A percentile compares a stretch with the other conserved stretches of the same genome.
phyloP scores from a whole-genome alignment of 2,113 vertebrate genomes.

The Scomber scombrus region DNA sequence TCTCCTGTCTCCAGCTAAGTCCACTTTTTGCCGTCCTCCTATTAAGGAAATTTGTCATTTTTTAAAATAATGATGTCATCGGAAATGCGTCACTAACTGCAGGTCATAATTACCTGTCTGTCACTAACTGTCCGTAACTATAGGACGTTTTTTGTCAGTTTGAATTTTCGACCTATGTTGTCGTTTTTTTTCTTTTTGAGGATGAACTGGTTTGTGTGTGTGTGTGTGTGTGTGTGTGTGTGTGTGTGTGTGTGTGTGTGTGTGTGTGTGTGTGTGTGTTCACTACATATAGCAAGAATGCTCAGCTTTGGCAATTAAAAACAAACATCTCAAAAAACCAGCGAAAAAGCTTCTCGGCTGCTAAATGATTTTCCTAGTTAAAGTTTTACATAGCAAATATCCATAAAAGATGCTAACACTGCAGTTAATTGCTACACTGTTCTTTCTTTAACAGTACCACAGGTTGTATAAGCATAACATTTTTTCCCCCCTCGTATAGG shows the following conservation, averaged over 20 bases:
- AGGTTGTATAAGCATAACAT: conserved; percentile 38
- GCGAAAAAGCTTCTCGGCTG: conserved; percentile 52
- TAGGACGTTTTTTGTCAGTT: no score
- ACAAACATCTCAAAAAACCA: conserved; percentile 52
- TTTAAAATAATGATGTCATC: no score
- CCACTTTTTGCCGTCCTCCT: no score
- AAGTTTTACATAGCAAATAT: conserved; percentile 54
- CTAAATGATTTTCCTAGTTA: conserved; percentile 48
- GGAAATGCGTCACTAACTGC: no score
- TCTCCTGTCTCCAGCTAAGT: no score
- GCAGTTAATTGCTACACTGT: conserved; percentile 50
- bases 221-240: conserved; percentile 17
- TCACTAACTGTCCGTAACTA: no score
- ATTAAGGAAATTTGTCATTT: no score
- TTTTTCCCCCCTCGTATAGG: neutral
- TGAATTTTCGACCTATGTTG: no score
- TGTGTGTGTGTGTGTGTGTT: conserved; percentile 24
- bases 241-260: conserved; percentile 28
- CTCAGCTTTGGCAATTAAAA: conserved; percentile 66
- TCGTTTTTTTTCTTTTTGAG: no score
- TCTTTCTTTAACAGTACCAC: conserved; percentile 41
- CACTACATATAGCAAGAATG: conserved; percentile 52
- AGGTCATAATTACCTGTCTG: no score
- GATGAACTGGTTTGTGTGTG: neutral
- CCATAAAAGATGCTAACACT: conserved; percentile 52